These are phyloP conservation scores for Drosophila kurseongensis DNA, from an alignment of 1,140 invertebrate species.

Conservation along the genomic window DNA sequence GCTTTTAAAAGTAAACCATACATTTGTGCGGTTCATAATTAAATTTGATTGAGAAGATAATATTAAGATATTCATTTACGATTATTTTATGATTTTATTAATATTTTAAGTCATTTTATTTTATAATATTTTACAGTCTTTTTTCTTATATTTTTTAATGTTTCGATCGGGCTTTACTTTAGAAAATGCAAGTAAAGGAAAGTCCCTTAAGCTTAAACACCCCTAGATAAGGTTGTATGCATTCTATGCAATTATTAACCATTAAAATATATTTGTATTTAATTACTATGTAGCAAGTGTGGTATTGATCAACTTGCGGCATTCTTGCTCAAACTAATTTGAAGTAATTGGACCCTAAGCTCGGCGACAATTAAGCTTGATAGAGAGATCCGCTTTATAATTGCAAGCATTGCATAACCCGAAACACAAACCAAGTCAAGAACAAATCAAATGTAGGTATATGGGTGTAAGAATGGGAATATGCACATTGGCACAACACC, in stretches of 20 bases:
- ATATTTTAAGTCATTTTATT: background rate
- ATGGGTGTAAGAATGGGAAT: conserved; percentile 19
- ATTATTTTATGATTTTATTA: background rate
- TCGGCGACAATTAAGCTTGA: conserved; percentile 56
- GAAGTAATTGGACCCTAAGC: conserved; percentile 65
- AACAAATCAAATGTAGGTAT: conserved; percentile 25
- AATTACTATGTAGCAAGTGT: conserved; percentile 43
- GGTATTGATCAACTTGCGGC: conserved; percentile 23
- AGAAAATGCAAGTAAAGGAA: too few relatives aligned
- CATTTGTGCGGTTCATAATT: background rate
- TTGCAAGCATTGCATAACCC: conserved; percentile 57
- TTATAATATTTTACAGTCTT: background rate
- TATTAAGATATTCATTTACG: too few relatives aligned
- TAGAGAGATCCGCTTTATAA: conserved; percentile 73
- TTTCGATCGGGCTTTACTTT: too few relatives aligned
- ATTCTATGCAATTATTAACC: conserved; percentile 14
- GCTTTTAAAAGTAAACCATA: background rate
- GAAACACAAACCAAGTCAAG: conserved; percentile 55
- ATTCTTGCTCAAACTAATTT: conserved; percentile 63
- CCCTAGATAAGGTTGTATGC: background rate
- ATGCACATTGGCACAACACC: conserved; percentile 33
- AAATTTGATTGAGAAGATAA: background rate
- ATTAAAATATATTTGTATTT: conserved; percentile 30
- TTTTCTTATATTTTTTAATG: too few relatives aligned
- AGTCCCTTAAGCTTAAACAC: too few relatives aligned